phyloP scores from a whole-genome alignment of 2,113 vertebrate species.

The Psittacula cyanocephala region DNA sequence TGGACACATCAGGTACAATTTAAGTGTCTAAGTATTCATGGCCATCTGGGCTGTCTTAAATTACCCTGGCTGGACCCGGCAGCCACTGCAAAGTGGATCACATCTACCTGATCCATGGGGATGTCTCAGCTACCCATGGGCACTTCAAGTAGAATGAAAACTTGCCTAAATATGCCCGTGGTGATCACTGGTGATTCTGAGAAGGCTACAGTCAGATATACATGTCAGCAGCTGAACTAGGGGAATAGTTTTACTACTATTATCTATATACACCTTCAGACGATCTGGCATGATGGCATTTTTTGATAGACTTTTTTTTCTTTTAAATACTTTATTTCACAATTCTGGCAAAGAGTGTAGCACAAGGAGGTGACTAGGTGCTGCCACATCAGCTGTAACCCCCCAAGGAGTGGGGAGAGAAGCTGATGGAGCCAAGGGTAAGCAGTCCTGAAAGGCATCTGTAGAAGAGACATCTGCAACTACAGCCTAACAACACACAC shows the following conservation, averaged over 20 bases:
- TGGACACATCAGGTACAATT: not conserved
- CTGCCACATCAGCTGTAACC: rapidly evolving
- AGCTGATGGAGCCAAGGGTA: not conserved
- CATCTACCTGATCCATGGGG: not conserved
- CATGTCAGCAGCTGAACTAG: not conserved
- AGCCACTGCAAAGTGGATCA: not conserved
- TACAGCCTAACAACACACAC: not conserved
- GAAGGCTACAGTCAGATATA: not conserved
- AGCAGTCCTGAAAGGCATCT: not conserved
- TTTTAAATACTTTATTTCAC: not conserved
- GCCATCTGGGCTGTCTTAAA: not conserved
- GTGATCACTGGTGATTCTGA: not conserved
- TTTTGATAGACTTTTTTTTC: not conserved
- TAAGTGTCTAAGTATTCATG: not conserved
- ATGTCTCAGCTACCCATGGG: not conserved
- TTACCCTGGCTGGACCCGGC: not conserved
- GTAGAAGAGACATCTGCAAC: not conserved
- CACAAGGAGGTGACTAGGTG: not conserved
- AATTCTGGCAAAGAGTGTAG: not conserved
- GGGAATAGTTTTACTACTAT: not conserved
- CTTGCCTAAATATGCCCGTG: not conserved
- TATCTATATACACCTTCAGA: not conserved
- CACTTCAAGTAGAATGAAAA: not conserved
- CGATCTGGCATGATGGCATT: not conserved
- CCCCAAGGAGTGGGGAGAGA: not conserved